These are phyloP conservation scores for human DNA, from an alignment of 2,113 vertebrate genomes.

Conservation along the genomic window GRCh38 chr18:59056501-59057000, in stretches of 20 bases:
- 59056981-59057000: background rate
- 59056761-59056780: background rate
- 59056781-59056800: background rate
- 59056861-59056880: background rate
- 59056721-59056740: background rate
- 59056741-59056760: background rate
- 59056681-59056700: background rate
- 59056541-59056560: too few relatives aligned
- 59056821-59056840: background rate
- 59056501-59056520: too few relatives aligned
- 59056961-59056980: background rate
- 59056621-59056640: background rate
- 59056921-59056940: background rate
- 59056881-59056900: background rate
- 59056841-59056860: background rate
- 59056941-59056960: background rate
- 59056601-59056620: background rate
- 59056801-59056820: background rate
- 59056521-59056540: too few relatives aligned
- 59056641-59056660: background rate
- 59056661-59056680: background rate
- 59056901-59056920: background rate
- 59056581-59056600: accelerated
- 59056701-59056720: background rate
- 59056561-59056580: too few relatives aligned